Base-by-base conservation (phyloP, 2,888 invertebrate genomes). In the Furcula furcula region DNA sequence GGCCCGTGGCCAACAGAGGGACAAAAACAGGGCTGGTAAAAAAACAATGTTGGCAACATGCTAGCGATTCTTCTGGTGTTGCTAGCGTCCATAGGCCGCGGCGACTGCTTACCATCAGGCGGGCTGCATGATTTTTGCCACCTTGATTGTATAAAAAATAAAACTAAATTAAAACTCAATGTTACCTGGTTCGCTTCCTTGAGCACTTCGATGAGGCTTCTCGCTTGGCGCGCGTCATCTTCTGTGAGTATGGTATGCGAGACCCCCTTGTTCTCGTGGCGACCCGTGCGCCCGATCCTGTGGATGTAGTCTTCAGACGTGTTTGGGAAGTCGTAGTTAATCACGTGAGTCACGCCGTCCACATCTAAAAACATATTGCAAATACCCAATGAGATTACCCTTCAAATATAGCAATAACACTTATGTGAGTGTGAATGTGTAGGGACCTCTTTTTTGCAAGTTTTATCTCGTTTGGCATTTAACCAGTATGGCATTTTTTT, bases 231-330 rank as follows among this genome's bases (percentile, higher is more conserved):
- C 7, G 88, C 89, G 59, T 94, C 92, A 29, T 90, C 89, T 4
- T 86, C 83, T 0, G 94, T 94, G 55, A 94, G 92, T 67, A 95
- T 90, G 5, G 94, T 94, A 74, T 94, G 94, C 0, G 94, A 92
- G 7, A 92, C 92, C 10, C 93, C 94, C 43, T 92, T 92, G 55
- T 92, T 92, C 29, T 91, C 88, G 32, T 91, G 90, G 12, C 94
- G 90, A 1, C 93, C 94, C 2, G 94, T 94, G 38, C 94, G 89
- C 0, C 90, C 94, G 59, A 94, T 94, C 33, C 94, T 89, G 66
- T 94, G 94, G 29, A 94, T 93, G 70, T 94, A 94, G 70, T 95
- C 94, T 69, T 94, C 94, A 0, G 93, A 91, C 27, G 93, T 93
- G 62, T 92, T 92, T 0, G 94, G 94, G 65, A 92, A 95, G 71